phyloP scores from a whole-genome alignment of 2,113 vertebrate genomes.

The Phyllopteryx taeniolatus region DNA sequence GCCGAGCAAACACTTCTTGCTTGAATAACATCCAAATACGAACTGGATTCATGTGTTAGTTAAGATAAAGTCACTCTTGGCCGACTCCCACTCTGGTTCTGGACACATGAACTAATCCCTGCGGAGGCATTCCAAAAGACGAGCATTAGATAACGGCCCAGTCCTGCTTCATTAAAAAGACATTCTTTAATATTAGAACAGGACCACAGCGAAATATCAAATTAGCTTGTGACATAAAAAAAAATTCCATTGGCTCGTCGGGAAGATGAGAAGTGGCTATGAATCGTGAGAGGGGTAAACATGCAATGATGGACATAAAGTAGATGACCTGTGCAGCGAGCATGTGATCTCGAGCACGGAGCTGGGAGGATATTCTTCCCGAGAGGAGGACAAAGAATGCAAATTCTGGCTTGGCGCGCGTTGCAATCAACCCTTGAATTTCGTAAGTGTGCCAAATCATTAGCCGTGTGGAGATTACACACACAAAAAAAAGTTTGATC shows the following conservation, averaged over 20 bases:
- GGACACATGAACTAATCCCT: conserved; percentile 28
- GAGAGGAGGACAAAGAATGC: conserved; percentile 42
- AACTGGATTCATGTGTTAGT: conserved; percentile 29
- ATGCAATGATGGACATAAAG: conserved; percentile 42
- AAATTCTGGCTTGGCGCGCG: conserved; percentile 38
- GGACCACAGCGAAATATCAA: conserved; percentile 11
- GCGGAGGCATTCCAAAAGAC: conserved; percentile 28
- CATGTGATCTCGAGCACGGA: conserved; percentile 53
- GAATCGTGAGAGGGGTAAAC: not conserved
- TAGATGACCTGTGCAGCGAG: conserved; percentile 51
- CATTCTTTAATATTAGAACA: conserved; percentile 16
- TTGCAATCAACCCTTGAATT: conserved; percentile 47
- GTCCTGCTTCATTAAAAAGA: conserved; percentile 33
- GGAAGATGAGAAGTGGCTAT: conserved; percentile 5
- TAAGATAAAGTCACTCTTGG: conserved; percentile 40
- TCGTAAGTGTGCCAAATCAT: conserved; percentile 8
- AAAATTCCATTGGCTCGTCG: conserved; percentile 23
- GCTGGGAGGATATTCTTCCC: conserved; percentile 63
- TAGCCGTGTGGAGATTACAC: conserved; percentile 19
- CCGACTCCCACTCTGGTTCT: conserved; percentile 20
- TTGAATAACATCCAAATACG: conserved; percentile 24
- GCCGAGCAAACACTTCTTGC: conserved; percentile 11
- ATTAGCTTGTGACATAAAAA: conserved; percentile 12
- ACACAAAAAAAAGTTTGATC: not conserved
- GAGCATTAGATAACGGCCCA: conserved; percentile 23